Conservation (phyloP, 2,888 invertebrate species). For the Ptychoptera albimana region DNA sequence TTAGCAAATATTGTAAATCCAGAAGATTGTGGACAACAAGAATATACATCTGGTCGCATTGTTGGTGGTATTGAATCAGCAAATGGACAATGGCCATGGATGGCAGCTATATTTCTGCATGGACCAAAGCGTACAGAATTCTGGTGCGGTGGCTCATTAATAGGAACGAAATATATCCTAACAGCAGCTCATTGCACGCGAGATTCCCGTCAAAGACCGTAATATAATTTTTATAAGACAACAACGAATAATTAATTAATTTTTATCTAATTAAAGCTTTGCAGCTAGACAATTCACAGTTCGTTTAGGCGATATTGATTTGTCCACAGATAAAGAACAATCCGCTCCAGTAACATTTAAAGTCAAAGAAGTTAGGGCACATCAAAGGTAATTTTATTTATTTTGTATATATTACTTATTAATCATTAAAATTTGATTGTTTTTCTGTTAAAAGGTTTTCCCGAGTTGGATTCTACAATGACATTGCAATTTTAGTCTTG, state of each 20-base stretch:
- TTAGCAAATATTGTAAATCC: constrained; percentile 22
- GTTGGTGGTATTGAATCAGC: constrained; percentile 78
- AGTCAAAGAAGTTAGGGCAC: constrained; percentile 63
- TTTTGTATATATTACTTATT: not conserved
- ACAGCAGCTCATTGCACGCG: constrained; percentile 91
- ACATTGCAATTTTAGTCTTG: constrained; percentile 50
- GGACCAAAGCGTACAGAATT: constrained; percentile 73
- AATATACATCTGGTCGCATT: constrained; percentile 69
- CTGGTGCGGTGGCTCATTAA: constrained; percentile 86
- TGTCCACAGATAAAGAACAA: constrained; percentile 69
- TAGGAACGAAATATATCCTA: constrained; percentile 58
- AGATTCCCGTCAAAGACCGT: constrained; percentile 80
- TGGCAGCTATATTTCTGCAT: constrained; percentile 85
- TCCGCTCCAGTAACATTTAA: constrained; percentile 66
- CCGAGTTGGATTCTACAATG: constrained; percentile 85
- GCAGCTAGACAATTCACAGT: constrained; percentile 79
- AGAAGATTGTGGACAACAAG: constrained; percentile 63
- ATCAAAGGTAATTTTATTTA: constrained; percentile 35
- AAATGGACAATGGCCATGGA: constrained; percentile 89
- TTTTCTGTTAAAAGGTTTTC: constrained; percentile 43
- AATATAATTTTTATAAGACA: constrained; percentile 15
- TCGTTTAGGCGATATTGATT: constrained; percentile 73
- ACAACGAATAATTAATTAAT: not conserved
- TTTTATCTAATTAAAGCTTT: constrained; percentile 40
- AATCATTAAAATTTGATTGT: not conserved